Base-by-base conservation (phyloP, 2,113 vertebrate genomes). In the Engystomops pustulosus region DNA sequence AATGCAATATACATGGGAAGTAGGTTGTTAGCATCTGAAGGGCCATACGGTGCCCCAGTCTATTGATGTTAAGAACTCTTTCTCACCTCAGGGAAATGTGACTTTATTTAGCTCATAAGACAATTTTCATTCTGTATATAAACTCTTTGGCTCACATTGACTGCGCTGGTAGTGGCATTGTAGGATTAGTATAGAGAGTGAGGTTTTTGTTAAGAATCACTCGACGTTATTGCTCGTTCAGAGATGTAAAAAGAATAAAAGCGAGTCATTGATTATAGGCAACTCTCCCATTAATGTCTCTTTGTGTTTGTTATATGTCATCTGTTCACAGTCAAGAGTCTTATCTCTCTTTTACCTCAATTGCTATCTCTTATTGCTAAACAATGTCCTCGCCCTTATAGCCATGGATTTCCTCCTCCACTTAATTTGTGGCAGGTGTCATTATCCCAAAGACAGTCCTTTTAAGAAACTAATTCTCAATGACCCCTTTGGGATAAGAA, bases 351-450 rank as follows among this genome's bases (percentile, higher is more conserved):
- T 74, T 75, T 76, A 75, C 38, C 44, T 79, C 49, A 70, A 12
- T 70, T 69, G 62, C 15, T 55, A 78, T 84, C 83, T 85, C 49
- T 44, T 79, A 76, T 83, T 45, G 41, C 58, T 58, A 79, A 55
- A 79, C 47, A 70, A 85, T 69, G 17, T 17, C 25, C 18, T 68
- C 15, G 27, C 7, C n/a, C 17, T 47, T 55, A 70, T 67, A 25
- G 75, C 34, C 17, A 18, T 55, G 62, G 83, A 79, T 85, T 85
- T 79, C 75, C 74, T 70, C 25, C 45, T 65, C 27, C 82, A 84
- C 62, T 85, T 85, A 23, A 85, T 58, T 85, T 79, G 65, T 55
- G 72, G 49, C 45, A 79, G 82, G 82, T 78, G 82, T 67, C 74
- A 85, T 55, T 77, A 45, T 30, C 47, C 36, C 8, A 69, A 77